A percentile compares a stretch with the other conserved stretches of the same genome.
Conservation (phyloP, 2,888 invertebrate species). For the Lutraria lutraria region DNA sequence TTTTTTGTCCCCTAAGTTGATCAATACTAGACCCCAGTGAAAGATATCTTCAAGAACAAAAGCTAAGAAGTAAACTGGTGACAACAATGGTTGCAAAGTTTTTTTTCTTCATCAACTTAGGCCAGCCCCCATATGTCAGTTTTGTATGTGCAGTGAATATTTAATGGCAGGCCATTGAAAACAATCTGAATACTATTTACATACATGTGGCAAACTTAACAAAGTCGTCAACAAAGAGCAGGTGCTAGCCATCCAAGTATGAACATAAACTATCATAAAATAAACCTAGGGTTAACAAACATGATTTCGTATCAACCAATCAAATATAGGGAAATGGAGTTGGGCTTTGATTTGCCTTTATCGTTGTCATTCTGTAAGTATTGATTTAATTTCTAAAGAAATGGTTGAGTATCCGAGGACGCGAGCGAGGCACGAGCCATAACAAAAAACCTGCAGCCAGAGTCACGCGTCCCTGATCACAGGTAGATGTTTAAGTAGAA, state of each 20-base stretch:
- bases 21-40: conserved; percentile 30
- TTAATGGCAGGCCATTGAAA: conserved; percentile 43
- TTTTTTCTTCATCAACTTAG: conserved; percentile 41
- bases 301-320: conserved; percentile 51
- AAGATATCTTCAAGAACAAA: conserved; percentile 38
- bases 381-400: conserved; percentile 67
- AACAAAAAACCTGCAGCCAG: conserved; percentile 33
- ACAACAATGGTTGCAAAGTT: conserved; percentile 31
- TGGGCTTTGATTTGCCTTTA: conserved; percentile 60
- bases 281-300: conserved; percentile 56
- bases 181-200: conserved; percentile 65
- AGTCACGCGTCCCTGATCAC: conserved; percentile 28
- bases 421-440: conserved; percentile 21
- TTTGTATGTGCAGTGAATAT: conserved; percentile 47
- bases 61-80: conserved; percentile 30
- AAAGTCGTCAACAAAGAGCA: conserved; percentile 63
- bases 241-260: conserved; percentile 55
- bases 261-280: conserved; percentile 69
- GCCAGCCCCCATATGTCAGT: conserved; percentile 55
- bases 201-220: conserved; percentile 71
- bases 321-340: conserved; percentile 52
- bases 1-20: conserved; percentile 22
- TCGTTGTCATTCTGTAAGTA: conserved; percentile 57
- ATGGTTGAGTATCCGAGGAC: conserved; percentile 14
- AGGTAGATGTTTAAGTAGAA: conserved; percentile 16